Evolutionary conservation across 2,113 vertebrate genomes (phyloP), one percentile per base, ranked within the genome.

Genomic region (Sylvietta virens): DNA sequence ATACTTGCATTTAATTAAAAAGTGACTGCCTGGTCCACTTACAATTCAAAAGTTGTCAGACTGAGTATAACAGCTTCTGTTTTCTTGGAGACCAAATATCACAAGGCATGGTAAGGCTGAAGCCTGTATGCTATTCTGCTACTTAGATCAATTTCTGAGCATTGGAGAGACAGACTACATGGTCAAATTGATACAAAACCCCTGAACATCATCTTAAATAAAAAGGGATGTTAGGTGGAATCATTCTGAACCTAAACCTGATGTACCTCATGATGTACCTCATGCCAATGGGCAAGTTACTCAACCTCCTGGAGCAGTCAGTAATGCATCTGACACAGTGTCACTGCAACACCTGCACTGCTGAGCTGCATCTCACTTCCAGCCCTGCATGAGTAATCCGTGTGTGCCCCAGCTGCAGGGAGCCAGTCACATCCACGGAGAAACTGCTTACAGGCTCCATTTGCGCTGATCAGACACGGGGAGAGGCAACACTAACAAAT

Each of bases 391-490:
- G 56, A 88, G 87, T 33, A 81, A 94, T 16, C 24, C 0, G 2
- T 0, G 31, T 7, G 44, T 44, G 51, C 20, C 50, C 7, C 4
- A 81, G 20, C 20, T 5, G 31, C 54, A 72, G 40, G 39, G 51
- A 78, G 40, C 22, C 6, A 77, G 47, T 5, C 44, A 40, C 5
- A 26, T 5, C 72, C 12, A 2, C 3, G 7, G 33, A 44, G 35
- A 74, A 72, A 33, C 2, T 13, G 20, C 80, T 54, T 54, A 22
- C 30, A 21, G 40, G 22, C 31, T 61, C 57, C 28, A 11, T 7
- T 61, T 53, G 6, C 0, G 2, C 33, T 9, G 31, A 30, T 23
- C 37, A 45, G 47, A 28, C 39, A 7, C 0, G 0, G 1, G 18
- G 35, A 40, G 18, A 50, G 35, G 39, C 10, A 58, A 60, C 8